Evolutionary conservation across 2,888 invertebrate species (phyloP).

Genomic region (Acanthosepion esculentum): DNA sequence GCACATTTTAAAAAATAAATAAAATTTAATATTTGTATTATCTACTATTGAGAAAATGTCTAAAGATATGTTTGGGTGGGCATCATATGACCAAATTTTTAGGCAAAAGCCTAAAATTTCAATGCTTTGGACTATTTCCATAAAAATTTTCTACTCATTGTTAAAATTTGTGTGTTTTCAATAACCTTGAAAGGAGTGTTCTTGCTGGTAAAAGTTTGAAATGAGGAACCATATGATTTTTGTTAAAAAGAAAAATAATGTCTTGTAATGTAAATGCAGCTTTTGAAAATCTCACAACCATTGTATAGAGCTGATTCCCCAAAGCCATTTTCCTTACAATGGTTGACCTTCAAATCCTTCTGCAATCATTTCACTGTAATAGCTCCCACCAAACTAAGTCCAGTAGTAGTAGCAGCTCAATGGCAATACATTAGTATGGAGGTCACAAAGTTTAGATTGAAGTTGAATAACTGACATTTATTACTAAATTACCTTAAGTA

Average conservation of each 20-base stretch:
- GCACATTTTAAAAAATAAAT: no score
- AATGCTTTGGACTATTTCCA: neutral
- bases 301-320: slow-evolving; percentile 7
- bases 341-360: neutral
- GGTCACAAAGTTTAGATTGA: neutral
- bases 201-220: neutral
- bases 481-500: neutral
- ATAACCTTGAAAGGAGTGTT: neutral
- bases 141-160: neutral
- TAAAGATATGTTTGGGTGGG: no score
- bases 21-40: no score
- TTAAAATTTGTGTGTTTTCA: neutral
- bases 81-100: no score
- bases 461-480: neutral
- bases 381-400: slow-evolving; percentile 7
- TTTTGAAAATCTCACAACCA: neutral
- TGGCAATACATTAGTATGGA: neutral
- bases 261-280: neutral
- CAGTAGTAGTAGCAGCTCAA: neutral
- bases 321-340: neutral
- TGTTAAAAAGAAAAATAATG: neutral
- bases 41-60: no score
- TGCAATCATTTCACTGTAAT: neutral
- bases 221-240: neutral
- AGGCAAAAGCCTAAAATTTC: no score